Conservation (phyloP, 2,888 invertebrate genomes). For the Ectemnius cavifrons region DNA sequence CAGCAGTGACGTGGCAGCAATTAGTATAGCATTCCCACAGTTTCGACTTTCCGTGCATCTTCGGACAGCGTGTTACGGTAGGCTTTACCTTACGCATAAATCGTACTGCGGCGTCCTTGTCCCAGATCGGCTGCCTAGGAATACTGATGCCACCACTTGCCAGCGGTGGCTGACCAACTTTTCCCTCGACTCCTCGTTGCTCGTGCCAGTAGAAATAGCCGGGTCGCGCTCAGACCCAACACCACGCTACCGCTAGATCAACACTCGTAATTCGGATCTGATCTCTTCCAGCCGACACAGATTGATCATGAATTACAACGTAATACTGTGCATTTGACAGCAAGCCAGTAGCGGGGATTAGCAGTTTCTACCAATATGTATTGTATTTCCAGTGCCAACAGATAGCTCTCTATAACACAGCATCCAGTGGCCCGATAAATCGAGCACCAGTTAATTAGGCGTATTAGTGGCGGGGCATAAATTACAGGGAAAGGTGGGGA, state of each 20-base stretch:
- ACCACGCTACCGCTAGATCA: slow-evolving; percentile 19
- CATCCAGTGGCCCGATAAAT: too few relatives aligned
- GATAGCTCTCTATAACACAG: too few relatives aligned
- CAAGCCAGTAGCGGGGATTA: too few relatives aligned
- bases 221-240: slow-evolving; percentile 56
- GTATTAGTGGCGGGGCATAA: neutral
- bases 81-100: slow-evolving; percentile 54
- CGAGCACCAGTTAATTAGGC: neutral
- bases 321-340: too few relatives aligned
- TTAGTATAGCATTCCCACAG: slow-evolving; percentile 23
- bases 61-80: slow-evolving; percentile 28
- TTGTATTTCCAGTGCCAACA: too few relatives aligned
- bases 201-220: slow-evolving; percentile 65
- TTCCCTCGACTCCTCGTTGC: slow-evolving; percentile 59
- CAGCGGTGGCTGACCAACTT: slow-evolving; percentile 64
- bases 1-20: neutral
- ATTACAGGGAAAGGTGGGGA: neutral
- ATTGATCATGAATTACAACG: too few relatives aligned
- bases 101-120: slow-evolving; percentile 69
- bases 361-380: too few relatives aligned
- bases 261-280: slow-evolving; percentile 41
- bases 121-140: slow-evolving; percentile 67
- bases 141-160: slow-evolving; percentile 56
- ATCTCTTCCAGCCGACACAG: too few relatives aligned
- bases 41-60: slow-evolving; percentile 37